Evolutionary conservation across 2,113 vertebrate genomes (phyloP), one percentile per base, ranked within the genome.

Genomic region (Pandion haliaetus): DNA sequence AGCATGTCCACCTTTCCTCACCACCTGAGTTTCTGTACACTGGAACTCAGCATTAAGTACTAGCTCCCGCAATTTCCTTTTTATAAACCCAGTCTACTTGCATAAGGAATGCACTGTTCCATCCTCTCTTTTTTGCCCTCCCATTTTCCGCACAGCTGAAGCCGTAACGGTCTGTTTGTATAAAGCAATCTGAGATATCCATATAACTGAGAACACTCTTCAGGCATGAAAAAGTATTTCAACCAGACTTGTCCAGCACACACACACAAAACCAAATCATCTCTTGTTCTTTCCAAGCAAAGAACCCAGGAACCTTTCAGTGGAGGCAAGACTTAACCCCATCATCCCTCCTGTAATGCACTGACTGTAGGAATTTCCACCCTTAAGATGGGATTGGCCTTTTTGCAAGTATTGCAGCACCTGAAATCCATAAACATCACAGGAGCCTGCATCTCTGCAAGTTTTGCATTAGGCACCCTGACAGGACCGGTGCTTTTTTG

Each of bases 121-220:
- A 44, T n/a, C 19, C 23, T 66, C 49, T 20, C 8, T 65, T 79
- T 72, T 66, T 23, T 40, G 4, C 12, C 9, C 29, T 55, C n/a
- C 24, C 24, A 58, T 71, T 71, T 81, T 59, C 84, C 63, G 32
- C 62, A 76, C 12, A 70, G 36, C 9, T 88, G 47, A 83, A 92
- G 20, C 25, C 1, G 0, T 25, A 85, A 72, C 0, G 0, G 17
- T 76, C 28, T 72, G 19, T 54, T 86, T 3, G 0, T 4, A 57
- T 4, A 74, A 73, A 88, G 54, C 19, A 88, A 58, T 20, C n/a
- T 54, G 62, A 87, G 31, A 54, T 61, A 77, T 3, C 12, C 8
- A 8, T 49, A 14, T 8, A 65, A 40, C 16, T 29, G 32, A 88
- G 59, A 88, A 70, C 18, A 55, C 44, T 55, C 45, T 83, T 80